A percentile compares a stretch with the other conserved stretches of the same genome.
Conservation (phyloP, 2,797 vertebrate species). For the Aeoliscus strigatus region DNA sequence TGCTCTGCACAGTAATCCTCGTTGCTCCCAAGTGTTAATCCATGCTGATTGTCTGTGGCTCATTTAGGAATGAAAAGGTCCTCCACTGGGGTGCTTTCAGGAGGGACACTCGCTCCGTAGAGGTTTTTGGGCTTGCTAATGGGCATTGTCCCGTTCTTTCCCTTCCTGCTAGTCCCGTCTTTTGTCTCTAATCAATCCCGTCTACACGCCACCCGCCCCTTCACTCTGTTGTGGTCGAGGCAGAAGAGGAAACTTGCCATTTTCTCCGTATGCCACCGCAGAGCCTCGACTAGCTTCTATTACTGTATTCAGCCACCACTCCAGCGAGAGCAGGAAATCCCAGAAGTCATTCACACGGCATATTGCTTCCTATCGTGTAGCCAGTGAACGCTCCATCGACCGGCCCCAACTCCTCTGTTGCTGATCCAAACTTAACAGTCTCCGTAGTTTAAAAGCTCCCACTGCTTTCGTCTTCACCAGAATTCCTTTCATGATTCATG, state of each 20-base stretch:
- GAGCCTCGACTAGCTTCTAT: conserved; percentile 31
- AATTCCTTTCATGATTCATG: conserved; percentile 50
- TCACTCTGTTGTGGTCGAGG: conserved; percentile 25
- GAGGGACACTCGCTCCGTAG: conserved; percentile 25
- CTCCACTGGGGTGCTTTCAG: conserved; percentile 57
- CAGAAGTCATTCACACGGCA: conserved; percentile 69
- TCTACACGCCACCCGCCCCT: conserved; percentile 30
- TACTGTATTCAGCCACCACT: conserved; percentile 61
- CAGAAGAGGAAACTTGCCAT: conserved; percentile 23
- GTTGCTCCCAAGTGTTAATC: conserved; percentile 52
- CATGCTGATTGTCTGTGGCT: conserved; percentile 51
- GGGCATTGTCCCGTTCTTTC: conserved; percentile 51
- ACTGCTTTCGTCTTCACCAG: conserved; percentile 19
- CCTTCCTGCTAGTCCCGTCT: conserved; percentile 47
- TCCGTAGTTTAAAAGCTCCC: conserved; percentile 11
- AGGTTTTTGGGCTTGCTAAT: conserved; percentile 52
- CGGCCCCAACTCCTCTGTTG: conserved; percentile 47
- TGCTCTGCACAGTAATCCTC: conserved; percentile 18
- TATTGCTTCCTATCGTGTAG: conserved; percentile 73
- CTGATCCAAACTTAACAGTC: conserved; percentile 35
- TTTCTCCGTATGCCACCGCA: conserved; percentile 26
- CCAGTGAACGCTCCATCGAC: conserved; percentile 55
- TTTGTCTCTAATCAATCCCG: conserved; percentile 46
- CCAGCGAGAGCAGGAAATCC: conserved; percentile 72
- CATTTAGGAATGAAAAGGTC: conserved; percentile 63